These are phyloP conservation scores for Actinia equina DNA, from an alignment of 64 coral and sea anemone genomes.

Conservation along the genomic window DNA sequence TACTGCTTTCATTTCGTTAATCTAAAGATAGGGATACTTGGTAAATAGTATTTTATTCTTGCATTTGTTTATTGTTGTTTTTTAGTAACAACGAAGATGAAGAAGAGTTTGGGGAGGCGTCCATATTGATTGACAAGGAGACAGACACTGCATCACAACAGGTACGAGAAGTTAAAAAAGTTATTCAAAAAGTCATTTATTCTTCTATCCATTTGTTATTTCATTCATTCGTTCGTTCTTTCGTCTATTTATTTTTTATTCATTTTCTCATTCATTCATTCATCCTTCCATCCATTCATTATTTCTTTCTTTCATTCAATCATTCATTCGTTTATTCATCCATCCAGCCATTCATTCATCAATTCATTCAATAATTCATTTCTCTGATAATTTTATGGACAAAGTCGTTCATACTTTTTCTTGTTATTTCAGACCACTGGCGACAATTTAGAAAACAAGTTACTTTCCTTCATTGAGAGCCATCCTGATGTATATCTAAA, in stretches of 20 bases:
- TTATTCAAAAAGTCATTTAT: too few relatives aligned
- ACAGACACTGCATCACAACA: conserved; percentile 42
- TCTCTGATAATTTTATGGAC: too few relatives aligned
- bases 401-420: not conserved
- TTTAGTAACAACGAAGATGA: conserved; percentile 30
- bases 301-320: too few relatives aligned
- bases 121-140: conserved; percentile 48
- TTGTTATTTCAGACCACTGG: conserved; percentile 15
- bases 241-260: not conserved
- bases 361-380: too few relatives aligned
- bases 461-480: not conserved
- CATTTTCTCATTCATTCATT: not conserved
- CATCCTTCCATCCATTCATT: too few relatives aligned
- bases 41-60: not conserved
- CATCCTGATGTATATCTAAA: conserved; percentile 30
- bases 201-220: not conserved
- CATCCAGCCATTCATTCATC: too few relatives aligned
- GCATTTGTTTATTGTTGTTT: not conserved
- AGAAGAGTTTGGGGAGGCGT: conserved; percentile 57
- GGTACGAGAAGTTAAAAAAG: not conserved
- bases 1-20: not conserved
- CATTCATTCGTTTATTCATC: too few relatives aligned
- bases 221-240: not conserved
- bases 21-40: too few relatives aligned
- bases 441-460: conserved; percentile 25